Evolutionary conservation across 2,888 invertebrate species (phyloP).

Genomic region (Mechanitis messenoides): DNA sequence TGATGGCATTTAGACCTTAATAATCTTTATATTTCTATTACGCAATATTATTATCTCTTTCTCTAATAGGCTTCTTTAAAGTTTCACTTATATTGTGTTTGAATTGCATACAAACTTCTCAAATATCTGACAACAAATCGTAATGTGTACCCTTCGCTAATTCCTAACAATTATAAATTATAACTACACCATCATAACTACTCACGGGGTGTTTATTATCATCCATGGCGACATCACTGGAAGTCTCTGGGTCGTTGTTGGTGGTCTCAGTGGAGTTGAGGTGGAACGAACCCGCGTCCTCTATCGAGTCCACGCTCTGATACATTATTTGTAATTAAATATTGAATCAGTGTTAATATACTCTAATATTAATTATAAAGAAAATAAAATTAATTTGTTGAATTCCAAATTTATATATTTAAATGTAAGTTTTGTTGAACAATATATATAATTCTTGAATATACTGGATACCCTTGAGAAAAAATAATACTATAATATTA

Average conservation of each 20-base stretch:
- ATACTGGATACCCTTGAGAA: background rate
- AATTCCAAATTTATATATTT: no score
- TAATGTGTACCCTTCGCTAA: background rate
- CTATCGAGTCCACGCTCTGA: constrained; percentile 91
- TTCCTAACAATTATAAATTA: constrained; percentile 1
- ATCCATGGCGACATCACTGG: constrained; percentile 81
- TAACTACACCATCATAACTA: constrained; percentile 13
- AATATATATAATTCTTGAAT: no score
- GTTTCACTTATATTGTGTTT: no score
- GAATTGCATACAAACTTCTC: no score
- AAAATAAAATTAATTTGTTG: background rate
- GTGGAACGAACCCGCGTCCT: constrained; percentile 85
- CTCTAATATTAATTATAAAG: no score
- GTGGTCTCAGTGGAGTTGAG: constrained; percentile 84
- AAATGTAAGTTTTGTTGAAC: no score
- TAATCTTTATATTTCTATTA: no score
- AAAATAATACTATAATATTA: no score
- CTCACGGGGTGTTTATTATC: constrained; percentile 81
- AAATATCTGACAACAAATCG: no score
- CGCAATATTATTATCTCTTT: no score
- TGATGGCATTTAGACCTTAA: no score
- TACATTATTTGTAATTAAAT: background rate
- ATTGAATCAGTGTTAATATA: background rate
- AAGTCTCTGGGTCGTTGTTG: constrained; percentile 81
- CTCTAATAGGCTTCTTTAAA: no score